phyloP scores from a whole-genome alignment of 2,888 invertebrate species.

The Apomyelois bistriatella region DNA sequence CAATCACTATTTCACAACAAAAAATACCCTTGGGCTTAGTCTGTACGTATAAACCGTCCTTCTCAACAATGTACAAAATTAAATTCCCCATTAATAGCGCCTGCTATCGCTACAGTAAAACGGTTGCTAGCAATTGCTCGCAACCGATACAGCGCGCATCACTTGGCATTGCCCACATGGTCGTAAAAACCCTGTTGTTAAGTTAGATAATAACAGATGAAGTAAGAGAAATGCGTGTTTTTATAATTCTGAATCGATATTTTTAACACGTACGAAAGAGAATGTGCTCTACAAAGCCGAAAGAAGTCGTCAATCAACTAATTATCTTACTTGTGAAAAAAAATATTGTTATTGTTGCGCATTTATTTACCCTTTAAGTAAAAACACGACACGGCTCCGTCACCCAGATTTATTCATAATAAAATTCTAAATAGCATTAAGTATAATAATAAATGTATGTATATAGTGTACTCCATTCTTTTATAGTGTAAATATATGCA shows the following conservation, averaged over 20 bases:
- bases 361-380: not conserved
- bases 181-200: not conserved
- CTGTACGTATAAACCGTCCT: not conserved
- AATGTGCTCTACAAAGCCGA: too few relatives aligned
- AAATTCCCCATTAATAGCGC: not conserved
- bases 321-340: too few relatives aligned
- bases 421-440: not conserved
- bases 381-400: not conserved
- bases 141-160: not conserved
- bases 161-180: not conserved
- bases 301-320: too few relatives aligned
- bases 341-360: too few relatives aligned
- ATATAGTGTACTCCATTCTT: not conserved
- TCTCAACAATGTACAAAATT: not conserved
- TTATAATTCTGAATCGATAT: too few relatives aligned
- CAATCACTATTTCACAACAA: too few relatives aligned
- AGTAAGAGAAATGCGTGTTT: too few relatives aligned
- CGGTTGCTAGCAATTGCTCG: not conserved
- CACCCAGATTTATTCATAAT: constrained; percentile 12
- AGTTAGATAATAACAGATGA: not conserved
- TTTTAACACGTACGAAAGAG: too few relatives aligned
- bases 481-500: constrained; percentile 17
- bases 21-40: not conserved
- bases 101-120: not conserved
- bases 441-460: not conserved